Evolutionary conservation across 2,888 invertebrate species (phyloP).

Genomic region (Rhingia campestris): DNA sequence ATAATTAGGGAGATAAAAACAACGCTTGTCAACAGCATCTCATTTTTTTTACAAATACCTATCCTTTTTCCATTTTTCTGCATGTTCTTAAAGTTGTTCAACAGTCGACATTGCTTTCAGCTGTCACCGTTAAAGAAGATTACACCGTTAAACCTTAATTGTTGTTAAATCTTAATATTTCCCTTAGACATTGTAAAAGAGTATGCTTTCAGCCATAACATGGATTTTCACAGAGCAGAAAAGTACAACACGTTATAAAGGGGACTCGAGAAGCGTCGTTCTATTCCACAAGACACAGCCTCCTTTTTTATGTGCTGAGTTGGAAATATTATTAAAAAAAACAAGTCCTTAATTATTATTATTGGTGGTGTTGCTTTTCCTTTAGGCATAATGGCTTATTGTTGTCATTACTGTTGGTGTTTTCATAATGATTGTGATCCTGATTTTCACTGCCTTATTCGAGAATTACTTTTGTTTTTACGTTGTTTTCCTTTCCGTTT

Average conservation of each 20-base stretch:
- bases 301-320: conserved; percentile 6
- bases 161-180: conserved; percentile 50
- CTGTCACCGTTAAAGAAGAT: conserved; percentile 48
- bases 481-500: conserved; percentile 10
- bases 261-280: neutral
- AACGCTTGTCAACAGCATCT: neutral
- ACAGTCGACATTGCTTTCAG: conserved; percentile 36
- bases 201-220: conserved; percentile 33
- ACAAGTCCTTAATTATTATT: conserved; percentile 59
- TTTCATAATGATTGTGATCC: conserved; percentile 48
- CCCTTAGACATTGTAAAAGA: conserved; percentile 27
- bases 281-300: conserved; percentile 5
- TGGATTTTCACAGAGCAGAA: conserved; percentile 5
- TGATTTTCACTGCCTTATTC: conserved; percentile 11
- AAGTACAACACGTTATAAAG: conserved; percentile 13
- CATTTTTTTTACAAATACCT: conserved; percentile 18
- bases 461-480: conserved; percentile 17
- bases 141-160: conserved; percentile 36
- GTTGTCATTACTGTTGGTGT: conserved; percentile 55
- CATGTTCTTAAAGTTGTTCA: conserved; percentile 10
- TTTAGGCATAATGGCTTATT: conserved; percentile 61
- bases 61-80: conserved; percentile 1
- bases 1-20: conserved; percentile 1
- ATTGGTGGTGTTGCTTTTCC: conserved; percentile 52
- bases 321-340: conserved; percentile 3